A percentile compares a stretch with the other conserved stretches of the same genome.
phyloP scores from a whole-genome alignment of 2,113 vertebrate genomes.

The Oryctolagus cuniculus region mOryCun1.1 NC_091445.1:26220501-26221000 shows the following conservation, averaged over 20 bases:
- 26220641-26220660: slow-evolving; percentile 33
- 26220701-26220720: not conserved
- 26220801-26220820: slow-evolving; percentile 28
- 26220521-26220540: not conserved
- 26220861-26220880: slow-evolving; percentile 26
- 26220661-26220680: slow-evolving; percentile 7
- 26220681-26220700: not conserved
- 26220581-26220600: not conserved
- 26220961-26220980: slow-evolving; percentile 35
- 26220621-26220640: not conserved
- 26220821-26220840: not conserved
- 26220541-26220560: slow-evolving; percentile 50
- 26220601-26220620: slow-evolving; percentile 5
- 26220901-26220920: not conserved
- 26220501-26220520: not conserved
- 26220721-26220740: not conserved
- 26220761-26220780: slow-evolving; percentile 13
- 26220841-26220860: not conserved
- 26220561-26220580: not conserved
- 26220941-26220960: not conserved
- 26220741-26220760: slow-evolving; percentile 1
- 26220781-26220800: not conserved
- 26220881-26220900: not conserved
- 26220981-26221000: not conserved
- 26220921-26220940: not conserved